Conservation (phyloP, 2,113 vertebrate genomes). For the Sinocyclocheilus grahami region DNA sequence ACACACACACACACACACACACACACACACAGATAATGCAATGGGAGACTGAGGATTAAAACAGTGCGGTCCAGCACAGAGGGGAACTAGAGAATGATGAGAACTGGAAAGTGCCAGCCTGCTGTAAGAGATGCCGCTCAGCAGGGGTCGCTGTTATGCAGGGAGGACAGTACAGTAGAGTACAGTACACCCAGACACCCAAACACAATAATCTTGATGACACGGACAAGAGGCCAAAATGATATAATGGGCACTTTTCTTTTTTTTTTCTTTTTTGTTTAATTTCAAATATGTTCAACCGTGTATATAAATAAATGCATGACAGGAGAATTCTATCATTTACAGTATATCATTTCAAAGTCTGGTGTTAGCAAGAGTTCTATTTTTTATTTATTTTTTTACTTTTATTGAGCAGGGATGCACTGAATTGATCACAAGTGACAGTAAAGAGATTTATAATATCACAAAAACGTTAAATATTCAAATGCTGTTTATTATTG, state of each 20-base stretch:
- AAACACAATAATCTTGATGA: slow-evolving; percentile 15
- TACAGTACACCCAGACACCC: neutral
- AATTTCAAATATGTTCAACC: neutral
- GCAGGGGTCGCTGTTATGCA: slow-evolving; percentile 74
- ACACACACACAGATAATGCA: neutral
- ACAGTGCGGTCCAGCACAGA: slow-evolving; percentile 1
- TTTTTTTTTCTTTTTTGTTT: too few species aligned
- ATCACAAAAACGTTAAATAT: too few species aligned
- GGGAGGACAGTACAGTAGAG: slow-evolving; percentile 37
- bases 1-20: neutral
- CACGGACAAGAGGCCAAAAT: neutral
- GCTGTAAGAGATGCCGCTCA: slow-evolving; percentile 57
- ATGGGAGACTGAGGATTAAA: slow-evolving; percentile 48
- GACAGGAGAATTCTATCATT: neutral
- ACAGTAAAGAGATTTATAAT: neutral
- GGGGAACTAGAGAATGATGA: slow-evolving; percentile 46
- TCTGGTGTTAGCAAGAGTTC: neutral
- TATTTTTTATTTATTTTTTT: too few species aligned
- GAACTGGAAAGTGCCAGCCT: slow-evolving; percentile 41
- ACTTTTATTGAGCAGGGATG: too few species aligned
- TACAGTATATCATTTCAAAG: too few species aligned
- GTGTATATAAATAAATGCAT: neutral
- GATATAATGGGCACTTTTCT: neutral
- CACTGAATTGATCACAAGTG: neutral
- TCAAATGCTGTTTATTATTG: neutral